Conservation (phyloP, 2,797 vertebrate species). For the Aselliscus stoliczkanus region DNA sequence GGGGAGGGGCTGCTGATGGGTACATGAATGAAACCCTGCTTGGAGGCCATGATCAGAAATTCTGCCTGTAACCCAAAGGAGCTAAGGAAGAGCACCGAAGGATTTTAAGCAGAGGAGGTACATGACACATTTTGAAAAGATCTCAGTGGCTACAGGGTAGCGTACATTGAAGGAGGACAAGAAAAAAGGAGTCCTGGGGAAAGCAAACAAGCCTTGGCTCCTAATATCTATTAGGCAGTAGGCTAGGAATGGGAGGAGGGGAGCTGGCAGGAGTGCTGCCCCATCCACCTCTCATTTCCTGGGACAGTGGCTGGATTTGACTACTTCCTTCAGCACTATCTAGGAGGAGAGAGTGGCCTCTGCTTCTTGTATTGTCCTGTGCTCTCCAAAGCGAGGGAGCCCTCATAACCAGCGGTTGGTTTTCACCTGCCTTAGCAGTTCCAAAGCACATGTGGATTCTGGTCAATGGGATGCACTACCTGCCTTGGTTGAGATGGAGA, state of each 20-base stretch:
- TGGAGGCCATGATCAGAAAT: not conserved
- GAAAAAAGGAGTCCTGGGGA: not conserved
- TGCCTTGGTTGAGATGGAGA: not conserved
- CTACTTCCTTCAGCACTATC: not conserved
- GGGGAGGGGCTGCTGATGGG: not conserved
- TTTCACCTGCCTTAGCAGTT: not conserved
- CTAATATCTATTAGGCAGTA: not conserved
- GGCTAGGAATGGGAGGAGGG: not conserved
- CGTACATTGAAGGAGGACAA: not conserved
- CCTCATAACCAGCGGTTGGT: not conserved
- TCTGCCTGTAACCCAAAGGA: not conserved
- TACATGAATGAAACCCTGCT: accelerated
- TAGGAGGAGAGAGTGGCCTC: not conserved
- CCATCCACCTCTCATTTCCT: not conserved
- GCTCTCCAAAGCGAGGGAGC: not conserved
- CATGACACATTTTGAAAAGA: not conserved
- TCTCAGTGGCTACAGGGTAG: not conserved
- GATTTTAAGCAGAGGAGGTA: not conserved
- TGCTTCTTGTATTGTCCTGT: not conserved
- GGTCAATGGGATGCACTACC: not conserved
- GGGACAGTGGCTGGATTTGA: not conserved
- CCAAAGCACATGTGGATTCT: not conserved
- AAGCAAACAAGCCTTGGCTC: not conserved
- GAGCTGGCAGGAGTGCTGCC: accelerated
- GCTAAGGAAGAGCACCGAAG: not conserved